Evolutionary conservation across 2,888 invertebrate species (phyloP).

Genomic region (Adelognathus sp.): DNA sequence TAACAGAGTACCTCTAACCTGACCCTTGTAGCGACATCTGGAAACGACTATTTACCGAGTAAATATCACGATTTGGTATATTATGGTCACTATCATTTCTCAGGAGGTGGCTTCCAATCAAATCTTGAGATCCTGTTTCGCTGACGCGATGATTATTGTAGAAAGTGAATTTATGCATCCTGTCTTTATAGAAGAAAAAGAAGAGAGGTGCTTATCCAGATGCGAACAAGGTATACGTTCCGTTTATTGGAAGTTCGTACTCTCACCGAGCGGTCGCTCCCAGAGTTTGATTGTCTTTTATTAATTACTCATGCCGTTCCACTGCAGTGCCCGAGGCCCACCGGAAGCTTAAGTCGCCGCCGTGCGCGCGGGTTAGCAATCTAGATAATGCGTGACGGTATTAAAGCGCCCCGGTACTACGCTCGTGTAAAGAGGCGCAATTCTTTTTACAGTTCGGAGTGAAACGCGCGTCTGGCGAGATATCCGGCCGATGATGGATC

Average conservation of each 20-base stretch:
- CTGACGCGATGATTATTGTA: conserved; percentile 18
- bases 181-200: background rate
- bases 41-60: too few species aligned
- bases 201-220: too few species aligned
- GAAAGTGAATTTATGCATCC: conserved; percentile 8
- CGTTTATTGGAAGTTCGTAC: conserved; percentile 76
- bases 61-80: too few species aligned
- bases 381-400: conserved; percentile 79
- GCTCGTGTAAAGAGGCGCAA: conserved; percentile 15
- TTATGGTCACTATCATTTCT: background rate
- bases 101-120: background rate
- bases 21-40: too few species aligned
- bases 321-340: conserved; percentile 47
- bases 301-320: conserved; percentile 78
- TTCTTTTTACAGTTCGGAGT: conserved; percentile 8
- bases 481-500: conserved; percentile 17
- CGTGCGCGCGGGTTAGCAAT: conserved; percentile 69
- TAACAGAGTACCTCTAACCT: too few species aligned
- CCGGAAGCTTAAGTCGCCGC: conserved; percentile 66
- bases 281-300: conserved; percentile 81
- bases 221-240: conserved; percentile 60
- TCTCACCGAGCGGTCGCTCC: conserved; percentile 74
- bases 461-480: background rate
- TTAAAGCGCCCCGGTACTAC: conserved; percentile 64
- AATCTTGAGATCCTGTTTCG: background rate